Evolutionary conservation across 2,888 invertebrate genomes (phyloP).

Genomic region (Apotomis turbidana): DNA sequence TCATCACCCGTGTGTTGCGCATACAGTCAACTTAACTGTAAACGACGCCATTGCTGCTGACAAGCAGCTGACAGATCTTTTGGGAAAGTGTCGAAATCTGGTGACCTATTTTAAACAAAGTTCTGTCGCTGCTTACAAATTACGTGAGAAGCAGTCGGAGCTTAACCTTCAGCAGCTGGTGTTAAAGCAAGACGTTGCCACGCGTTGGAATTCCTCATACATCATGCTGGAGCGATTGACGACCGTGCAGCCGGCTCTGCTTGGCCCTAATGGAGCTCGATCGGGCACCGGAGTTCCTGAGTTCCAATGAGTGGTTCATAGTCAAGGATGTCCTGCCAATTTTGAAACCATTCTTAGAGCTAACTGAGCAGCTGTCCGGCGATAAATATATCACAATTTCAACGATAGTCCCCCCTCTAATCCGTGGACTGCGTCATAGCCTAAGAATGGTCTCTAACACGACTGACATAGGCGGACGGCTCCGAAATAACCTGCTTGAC

Average conservation of each 20-base stretch:
- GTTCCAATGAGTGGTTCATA: not conserved
- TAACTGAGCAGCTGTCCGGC: no score
- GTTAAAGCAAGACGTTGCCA: not conserved
- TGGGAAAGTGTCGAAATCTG: not conserved
- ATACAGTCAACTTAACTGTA: not conserved
- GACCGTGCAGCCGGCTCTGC: not conserved
- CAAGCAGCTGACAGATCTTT: not conserved
- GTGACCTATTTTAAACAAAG: conserved; percentile 8
- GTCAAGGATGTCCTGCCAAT: not conserved
- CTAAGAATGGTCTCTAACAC: no score
- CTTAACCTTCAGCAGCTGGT: not conserved
- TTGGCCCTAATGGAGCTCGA: not conserved
- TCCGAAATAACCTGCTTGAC: no score
- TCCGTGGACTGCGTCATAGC: not conserved
- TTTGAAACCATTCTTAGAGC: not conserved
- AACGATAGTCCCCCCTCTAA: not conserved
- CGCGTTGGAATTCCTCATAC: conserved; percentile 5
- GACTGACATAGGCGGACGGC: no score
- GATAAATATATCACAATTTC: not conserved
- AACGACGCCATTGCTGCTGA: not conserved
- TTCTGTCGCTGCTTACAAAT: not conserved
- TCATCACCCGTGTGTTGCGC: not conserved
- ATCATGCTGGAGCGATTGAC: not conserved
- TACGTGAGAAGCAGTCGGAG: not conserved
- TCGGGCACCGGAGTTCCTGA: not conserved